Base-by-base conservation (phyloP, 2,888 invertebrate genomes). In the Aethes cnicana region DNA sequence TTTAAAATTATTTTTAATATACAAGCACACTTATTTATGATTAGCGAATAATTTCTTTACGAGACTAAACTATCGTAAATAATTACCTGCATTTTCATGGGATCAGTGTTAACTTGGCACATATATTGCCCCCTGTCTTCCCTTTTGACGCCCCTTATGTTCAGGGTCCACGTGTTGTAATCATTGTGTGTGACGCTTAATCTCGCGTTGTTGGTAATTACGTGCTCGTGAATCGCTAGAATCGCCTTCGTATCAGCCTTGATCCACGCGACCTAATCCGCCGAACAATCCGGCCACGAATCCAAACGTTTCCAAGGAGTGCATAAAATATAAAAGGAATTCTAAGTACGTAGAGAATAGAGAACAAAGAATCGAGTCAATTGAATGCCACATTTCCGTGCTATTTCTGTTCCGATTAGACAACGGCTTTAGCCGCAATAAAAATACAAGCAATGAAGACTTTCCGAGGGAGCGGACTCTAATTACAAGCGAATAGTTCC, bases 71-170 rank as follows among this genome's bases (percentile, higher is more conserved):
- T n/a, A n/a, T n/a, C n/a, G n/a, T n/a, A n/a, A 35, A 33, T 50
- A 70, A 81, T 87, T 90, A 96, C 96, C 94, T 96, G 96, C 93
- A 96, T 96, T 91, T 96, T 96, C 96, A 96, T 96, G 37, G 96
- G 97, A 84, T 96, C 95, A 53, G 97, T 97, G 86, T 97, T 97
- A 73, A 97, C 96, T 92, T 97, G 97, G 90, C 96, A 97, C 97
- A 97, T 97, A 82, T 97, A 97, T 81, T 95, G 94, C 68, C 97
- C 97, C 56, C 96, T 91, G 87, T 97, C 97, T 78, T 96, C 95
- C 68, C 95, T 91, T 77, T 94, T 94, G 64, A 96, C 97, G 64
- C 94, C 94, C 64, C 94, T 92, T 77, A 97, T 96, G 84, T 94
- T 95, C 66, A 97, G 92, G 56, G 96, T 97, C 97, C 97, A 97